Evolutionary conservation across 1,140 invertebrate genomes (phyloP), one percentile per base, ranked within the genome.

Genomic region (Drosophila albomicans): DNA sequence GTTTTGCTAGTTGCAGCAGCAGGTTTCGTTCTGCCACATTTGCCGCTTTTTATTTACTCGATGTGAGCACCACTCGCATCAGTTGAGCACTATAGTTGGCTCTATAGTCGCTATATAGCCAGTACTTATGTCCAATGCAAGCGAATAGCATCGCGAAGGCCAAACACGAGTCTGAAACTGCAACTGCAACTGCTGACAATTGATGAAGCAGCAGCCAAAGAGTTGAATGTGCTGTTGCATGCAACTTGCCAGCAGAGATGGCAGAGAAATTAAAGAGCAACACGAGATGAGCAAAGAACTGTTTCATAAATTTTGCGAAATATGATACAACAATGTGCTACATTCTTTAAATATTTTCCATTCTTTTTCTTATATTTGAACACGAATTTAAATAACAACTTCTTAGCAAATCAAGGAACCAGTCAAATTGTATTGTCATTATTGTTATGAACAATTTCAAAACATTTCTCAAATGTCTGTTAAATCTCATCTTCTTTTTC

Each of bases 1-100:
- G 49, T 49, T 65, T 48, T 13, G 3, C 20, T 66, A 2, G 38
- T 38, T 75, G 66, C 30, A 11, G 28, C 35, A 43, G 59, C 66
- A 16, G 8, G 16, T 52, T 43, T 70, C 68, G 79, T 87, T 87
- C 76, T 82, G 84, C 73, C 77, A 87, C 77, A 87, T 88, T 84
- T 84, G 67, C 48, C 59, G 75, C 76, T 82, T 76, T 76, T 77
- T 86, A 82, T 82, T 87, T 82, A 73, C 84, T 15, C 65, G 49
- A 28, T 57, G 49, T 41, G 59, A 56, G 58, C 35, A 59, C 20
- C 61, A 65, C 65, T 69, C 65, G 71, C 65, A 52, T 48, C 38
- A 46, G 48, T 57, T 46, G 57, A 54, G 57, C 7, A 69, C 48
- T 70, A 58, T 43, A 75, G 72, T 75, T 25, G 58, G 72, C 72